Base-by-base conservation (phyloP, 2,797 vertebrate species). In the Babyrousa celebensis region DNA sequence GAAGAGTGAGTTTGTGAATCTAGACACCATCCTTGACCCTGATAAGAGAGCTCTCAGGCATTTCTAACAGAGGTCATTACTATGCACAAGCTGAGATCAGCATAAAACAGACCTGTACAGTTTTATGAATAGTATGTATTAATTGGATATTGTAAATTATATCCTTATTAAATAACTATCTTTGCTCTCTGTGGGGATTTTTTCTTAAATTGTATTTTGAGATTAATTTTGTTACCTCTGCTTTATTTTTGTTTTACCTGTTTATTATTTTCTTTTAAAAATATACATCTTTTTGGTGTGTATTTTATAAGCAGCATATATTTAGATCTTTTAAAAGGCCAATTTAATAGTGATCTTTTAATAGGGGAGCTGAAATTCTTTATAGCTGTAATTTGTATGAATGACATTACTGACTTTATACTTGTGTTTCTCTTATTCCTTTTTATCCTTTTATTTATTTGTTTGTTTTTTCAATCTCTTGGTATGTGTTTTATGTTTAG, bases 371-470 rank as follows among this genome's bases (percentile, higher is more conserved):
- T 40, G 20, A 63, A n/a, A 60, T 85, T n/a, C 4, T 78, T 56
- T 48, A 21, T 3, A 75, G 12, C 56, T 75, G 0, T 77, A 68
- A 60, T 58, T 65, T 65, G 8, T 25, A 43, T n/a, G 5, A 1
- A 75, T 84, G 14, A 11, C 8, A 68, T 82, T 65, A 52, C 20
- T 60, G 5, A 84, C 17, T 84, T 86, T 20, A 48, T 48, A 21
- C 14, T 68, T 86, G 9, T 9, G 4, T 91, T 48, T 94, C 15
- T 75, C 32, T 95, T 77, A 48, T 68, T 95, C 52, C 29, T 17
- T 48, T 95, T 71, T 36, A 17, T 91, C 84, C 14, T 62, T 84
- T 3, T n/a, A 32, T 68, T 67, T 89, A 78, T 82, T 95, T 27
- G 56, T 87, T 80, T 63, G 4, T 92, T 84, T 5, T 58, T 48